phyloP scores from a whole-genome alignment of 1,140 invertebrate species.

The Eumeta japonica region DNA sequence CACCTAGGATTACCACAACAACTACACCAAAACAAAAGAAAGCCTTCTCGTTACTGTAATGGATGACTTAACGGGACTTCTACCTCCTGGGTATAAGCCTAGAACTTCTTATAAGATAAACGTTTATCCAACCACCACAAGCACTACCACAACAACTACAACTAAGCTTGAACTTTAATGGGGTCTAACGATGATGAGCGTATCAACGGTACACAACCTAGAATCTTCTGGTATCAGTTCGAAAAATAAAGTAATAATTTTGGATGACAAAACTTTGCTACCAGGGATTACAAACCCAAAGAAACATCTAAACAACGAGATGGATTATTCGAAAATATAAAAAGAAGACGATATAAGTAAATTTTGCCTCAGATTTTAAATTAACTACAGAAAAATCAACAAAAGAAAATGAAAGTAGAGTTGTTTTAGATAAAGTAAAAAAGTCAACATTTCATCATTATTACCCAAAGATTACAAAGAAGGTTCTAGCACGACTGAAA shows the following conservation, averaged over 20 bases:
- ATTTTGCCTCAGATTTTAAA: conserved; percentile 64
- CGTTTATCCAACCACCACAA: conserved; percentile 52
- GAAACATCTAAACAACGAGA: conserved; percentile 43
- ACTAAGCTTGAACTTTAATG: conserved; percentile 37
- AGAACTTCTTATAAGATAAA: conserved; percentile 55
- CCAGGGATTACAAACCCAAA: conserved; percentile 71
- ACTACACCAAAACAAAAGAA: conserved; percentile 54
- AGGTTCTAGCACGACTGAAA: conserved; percentile 49
- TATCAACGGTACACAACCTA: conserved; percentile 46
- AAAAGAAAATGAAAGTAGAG: conserved; percentile 21
- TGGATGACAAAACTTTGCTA: conserved; percentile 62
- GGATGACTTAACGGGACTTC: conserved; percentile 62
- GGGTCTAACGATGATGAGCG: conserved; percentile 24
- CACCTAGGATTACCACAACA: conserved; percentile 53
- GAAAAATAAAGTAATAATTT: conserved; percentile 55
- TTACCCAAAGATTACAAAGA: conserved; percentile 65
- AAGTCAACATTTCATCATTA: conserved; percentile 62
- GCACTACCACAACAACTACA: conserved; percentile 26
- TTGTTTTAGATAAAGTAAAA: conserved; percentile 51
- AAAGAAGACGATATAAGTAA: conserved; percentile 58
- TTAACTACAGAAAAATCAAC: conserved; percentile 23
- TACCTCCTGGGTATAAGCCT: conserved; percentile 65
- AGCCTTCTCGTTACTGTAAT: conserved; percentile 58
- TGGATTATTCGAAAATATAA: conserved; percentile 37
- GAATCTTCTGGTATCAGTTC: conserved; percentile 47